Base-by-base conservation (phyloP, 2,888 invertebrate genomes). In the Heliconius ethilla region DNA sequence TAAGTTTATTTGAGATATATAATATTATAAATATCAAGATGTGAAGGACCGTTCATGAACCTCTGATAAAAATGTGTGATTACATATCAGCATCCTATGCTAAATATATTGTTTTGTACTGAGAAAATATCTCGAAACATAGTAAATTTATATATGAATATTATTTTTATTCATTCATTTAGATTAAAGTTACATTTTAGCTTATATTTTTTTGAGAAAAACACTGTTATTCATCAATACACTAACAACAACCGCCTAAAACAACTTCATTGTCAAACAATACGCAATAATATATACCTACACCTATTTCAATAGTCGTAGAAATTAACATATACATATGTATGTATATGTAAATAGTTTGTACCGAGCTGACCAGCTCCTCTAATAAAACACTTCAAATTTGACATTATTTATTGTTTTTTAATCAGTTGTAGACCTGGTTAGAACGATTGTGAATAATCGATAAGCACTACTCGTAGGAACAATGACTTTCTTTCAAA, bases 401-500 rank as follows among this genome's bases (percentile, higher is more conserved):
- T 59, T n/a, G 6, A 29, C n/a, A 70, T 62, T 40, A 70, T 59
- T 55, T 62, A 51, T 70, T 70, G 6, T 63, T 27, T 63, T 70
- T 76, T 55, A 37, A 25, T 51, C 65, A 76, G 37, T 70, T 65
- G 33, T 22, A 29, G 63, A 62, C 62, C 70, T 45, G n/a, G n/a
- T 70, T 70, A 72, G 7, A 15, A 15, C 9, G 15, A 55, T 27
- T 72, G 40, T 65, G 55, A 72, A 27, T 73, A 73, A 33, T 37
- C 59, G 33, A 63, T 70, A 65, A 55, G 72, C n/a, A 25, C 27
- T 67, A 22, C 59, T 67, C 66, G 27, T 59, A 66, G 13, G 27
- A 63, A 63, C 59, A 59, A 72, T 72, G 55, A 29, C 70, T 72
- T 72, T 72, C 70, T 72, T 72, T 55, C 55, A 33, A 72, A 77